A percentile compares a stretch with the other conserved stretches of the same genome.
phyloP scores from a whole-genome alignment of 1,140 invertebrate genomes.

The Charaxes varanes region DNA sequence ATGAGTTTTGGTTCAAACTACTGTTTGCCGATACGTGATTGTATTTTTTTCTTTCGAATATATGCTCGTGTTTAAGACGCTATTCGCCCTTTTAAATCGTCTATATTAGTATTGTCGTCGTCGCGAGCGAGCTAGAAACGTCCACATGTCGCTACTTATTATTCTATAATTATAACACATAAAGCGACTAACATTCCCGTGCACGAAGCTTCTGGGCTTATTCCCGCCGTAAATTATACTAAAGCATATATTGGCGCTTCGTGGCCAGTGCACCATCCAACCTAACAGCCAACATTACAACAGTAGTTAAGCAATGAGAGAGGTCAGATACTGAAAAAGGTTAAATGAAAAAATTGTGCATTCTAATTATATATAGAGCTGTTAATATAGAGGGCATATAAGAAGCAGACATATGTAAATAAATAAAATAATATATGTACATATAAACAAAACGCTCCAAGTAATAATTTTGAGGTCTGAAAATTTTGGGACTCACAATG shows the following conservation, averaged over 20 bases:
- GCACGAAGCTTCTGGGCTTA: slow-evolving; percentile 19
- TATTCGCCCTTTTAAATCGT: no score
- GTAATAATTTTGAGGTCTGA: no score
- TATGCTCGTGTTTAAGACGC: no score
- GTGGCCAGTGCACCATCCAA: not conserved
- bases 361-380: no score
- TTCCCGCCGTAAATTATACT: slow-evolving; percentile 4
- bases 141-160: slow-evolving; percentile 10
- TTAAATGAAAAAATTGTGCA: no score
- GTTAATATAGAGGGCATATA: no score
- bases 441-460: no score
- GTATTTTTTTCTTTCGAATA: no score
- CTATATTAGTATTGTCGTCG: slow-evolving; percentile 3
- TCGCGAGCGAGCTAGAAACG: slow-evolving; percentile 5
- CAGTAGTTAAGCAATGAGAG: slow-evolving; percentile 20
- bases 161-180: slow-evolving; percentile 45
- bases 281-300: slow-evolving; percentile 13
- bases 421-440: no score
- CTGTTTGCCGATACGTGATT: no score
- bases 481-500: no score
- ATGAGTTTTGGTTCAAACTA: no score
- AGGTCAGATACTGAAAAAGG: slow-evolving; percentile 14
- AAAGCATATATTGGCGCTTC: slow-evolving; percentile 10
- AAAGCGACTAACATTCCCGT: slow-evolving; percentile 31
- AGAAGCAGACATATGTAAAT: slow-evolving; percentile 1